Conservation (phyloP, 2,113 vertebrate species). For the Tetraodon nigroviridis region DNA sequence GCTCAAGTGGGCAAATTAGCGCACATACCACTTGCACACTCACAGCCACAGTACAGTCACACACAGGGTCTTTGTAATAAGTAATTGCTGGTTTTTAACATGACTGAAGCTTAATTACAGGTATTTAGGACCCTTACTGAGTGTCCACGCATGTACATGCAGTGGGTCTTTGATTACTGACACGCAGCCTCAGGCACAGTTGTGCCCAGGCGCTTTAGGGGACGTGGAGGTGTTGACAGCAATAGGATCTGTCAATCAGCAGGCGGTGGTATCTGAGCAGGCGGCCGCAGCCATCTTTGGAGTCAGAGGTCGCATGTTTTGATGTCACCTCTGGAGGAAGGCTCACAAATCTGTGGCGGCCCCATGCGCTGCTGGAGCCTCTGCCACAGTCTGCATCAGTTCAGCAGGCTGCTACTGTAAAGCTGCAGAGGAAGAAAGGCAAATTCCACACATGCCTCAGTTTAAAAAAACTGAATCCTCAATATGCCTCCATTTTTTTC, state of each 20-base stretch:
- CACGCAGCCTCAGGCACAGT: constrained; percentile 22
- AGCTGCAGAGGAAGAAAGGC: not conserved
- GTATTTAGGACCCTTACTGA: constrained; percentile 49
- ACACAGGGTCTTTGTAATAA: constrained; percentile 31
- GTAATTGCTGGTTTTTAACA: constrained; percentile 44
- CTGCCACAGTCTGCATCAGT: not conserved
- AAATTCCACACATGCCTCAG: not conserved
- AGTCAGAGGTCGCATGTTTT: constrained; percentile 48
- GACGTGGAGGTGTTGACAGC: constrained; percentile 53
- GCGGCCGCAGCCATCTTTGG: constrained; percentile 13
- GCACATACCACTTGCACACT: constrained; percentile 18
- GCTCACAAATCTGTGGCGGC: constrained; percentile 26
- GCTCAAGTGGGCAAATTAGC: constrained; percentile 48
- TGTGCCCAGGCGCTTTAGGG: constrained; percentile 56
- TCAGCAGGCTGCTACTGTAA: constrained; percentile 3
- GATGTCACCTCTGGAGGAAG: constrained; percentile 36
- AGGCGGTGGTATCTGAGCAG: constrained; percentile 27
- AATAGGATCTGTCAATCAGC: constrained; percentile 44
- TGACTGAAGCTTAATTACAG: constrained; percentile 34
- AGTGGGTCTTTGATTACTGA: constrained; percentile 30
- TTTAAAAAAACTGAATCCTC: constrained; percentile 4
- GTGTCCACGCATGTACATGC: constrained; percentile 7
- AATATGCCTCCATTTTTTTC: constrained; percentile 2
- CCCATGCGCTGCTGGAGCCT: not conserved
- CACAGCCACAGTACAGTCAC: not conserved